Conservation (phyloP, 2,113 vertebrate species). For the Corvus hawaiiensis region DNA sequence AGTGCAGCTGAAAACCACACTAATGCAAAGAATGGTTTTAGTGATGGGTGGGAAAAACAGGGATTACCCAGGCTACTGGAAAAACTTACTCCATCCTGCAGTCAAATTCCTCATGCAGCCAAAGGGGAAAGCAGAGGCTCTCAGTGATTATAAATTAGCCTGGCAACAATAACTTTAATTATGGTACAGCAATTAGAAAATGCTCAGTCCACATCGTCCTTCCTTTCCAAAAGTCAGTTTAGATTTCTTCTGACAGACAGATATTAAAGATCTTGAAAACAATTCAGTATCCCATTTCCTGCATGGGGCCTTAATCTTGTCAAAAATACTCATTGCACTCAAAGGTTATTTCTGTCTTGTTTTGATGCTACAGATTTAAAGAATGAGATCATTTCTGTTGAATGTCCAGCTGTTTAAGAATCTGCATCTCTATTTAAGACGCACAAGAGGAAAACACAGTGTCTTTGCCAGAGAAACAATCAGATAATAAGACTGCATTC, state of each 20-base stretch:
- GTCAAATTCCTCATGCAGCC: background rate
- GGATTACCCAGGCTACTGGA: background rate
- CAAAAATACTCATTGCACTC: background rate
- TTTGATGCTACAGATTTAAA: slow-evolving; percentile 17
- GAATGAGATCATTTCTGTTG: slow-evolving; percentile 40
- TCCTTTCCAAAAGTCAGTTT: background rate
- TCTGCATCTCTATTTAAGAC: slow-evolving; percentile 11
- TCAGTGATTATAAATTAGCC: background rate
- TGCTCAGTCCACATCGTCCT: background rate
- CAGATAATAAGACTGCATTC: background rate
- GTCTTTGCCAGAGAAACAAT: background rate
- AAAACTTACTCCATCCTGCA: background rate
- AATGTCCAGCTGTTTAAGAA: slow-evolving; percentile 23
- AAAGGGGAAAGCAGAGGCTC: background rate
- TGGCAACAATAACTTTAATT: slow-evolving; percentile 12
- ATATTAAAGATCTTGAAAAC: background rate
- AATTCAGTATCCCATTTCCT: background rate
- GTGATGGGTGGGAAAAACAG: background rate
- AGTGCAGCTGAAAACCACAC: background rate
- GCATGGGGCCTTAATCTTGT: background rate
- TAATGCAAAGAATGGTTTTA: background rate
- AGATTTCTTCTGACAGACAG: background rate
- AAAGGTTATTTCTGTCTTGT: slow-evolving; percentile 44
- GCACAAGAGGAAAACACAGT: background rate
- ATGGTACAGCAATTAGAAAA: background rate